Conservation (phyloP, 2,113 vertebrate species). For the Pterocles burchelli region DNA sequence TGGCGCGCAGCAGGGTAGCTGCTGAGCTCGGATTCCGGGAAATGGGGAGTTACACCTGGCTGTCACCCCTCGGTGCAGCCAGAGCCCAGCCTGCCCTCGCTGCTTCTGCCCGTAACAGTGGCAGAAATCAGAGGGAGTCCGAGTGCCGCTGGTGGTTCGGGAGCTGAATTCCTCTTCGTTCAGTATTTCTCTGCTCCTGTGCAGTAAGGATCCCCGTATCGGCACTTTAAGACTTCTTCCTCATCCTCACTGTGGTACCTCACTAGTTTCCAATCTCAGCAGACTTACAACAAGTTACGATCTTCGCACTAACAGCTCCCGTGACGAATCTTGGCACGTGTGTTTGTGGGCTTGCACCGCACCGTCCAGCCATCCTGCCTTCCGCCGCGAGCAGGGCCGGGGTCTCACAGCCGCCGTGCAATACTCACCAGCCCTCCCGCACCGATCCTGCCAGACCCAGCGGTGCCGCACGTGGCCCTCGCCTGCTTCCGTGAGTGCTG, state of each 20-base stretch:
- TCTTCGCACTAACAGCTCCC: neutral
- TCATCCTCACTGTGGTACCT: neutral
- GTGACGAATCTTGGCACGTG: neutral
- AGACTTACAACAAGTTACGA: neutral
- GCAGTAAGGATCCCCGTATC: neutral
- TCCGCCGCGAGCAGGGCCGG: neutral
- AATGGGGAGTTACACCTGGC: fast-evolving
- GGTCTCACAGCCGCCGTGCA: neutral
- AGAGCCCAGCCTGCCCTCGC: neutral
- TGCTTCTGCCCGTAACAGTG: fast-evolving
- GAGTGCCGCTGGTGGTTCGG: neutral
- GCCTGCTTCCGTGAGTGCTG: neutral
- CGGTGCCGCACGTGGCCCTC: neutral
- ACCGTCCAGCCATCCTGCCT: neutral
- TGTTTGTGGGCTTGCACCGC: fast-evolving
- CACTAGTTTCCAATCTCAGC: neutral
- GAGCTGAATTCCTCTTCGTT: constrained; percentile 4
- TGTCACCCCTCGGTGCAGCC: fast-evolving
- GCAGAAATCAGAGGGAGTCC: fast-evolving
- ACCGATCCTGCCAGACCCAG: neutral
- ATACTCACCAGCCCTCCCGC: neutral
- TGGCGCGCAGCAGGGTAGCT: neutral
- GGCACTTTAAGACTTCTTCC: constrained; percentile 47
- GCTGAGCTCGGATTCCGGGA: neutral
- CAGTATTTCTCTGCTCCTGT: neutral